phyloP scores from a whole-genome alignment of 2,797 vertebrate genomes.

The Gymnodraco acuticeps region DNA sequence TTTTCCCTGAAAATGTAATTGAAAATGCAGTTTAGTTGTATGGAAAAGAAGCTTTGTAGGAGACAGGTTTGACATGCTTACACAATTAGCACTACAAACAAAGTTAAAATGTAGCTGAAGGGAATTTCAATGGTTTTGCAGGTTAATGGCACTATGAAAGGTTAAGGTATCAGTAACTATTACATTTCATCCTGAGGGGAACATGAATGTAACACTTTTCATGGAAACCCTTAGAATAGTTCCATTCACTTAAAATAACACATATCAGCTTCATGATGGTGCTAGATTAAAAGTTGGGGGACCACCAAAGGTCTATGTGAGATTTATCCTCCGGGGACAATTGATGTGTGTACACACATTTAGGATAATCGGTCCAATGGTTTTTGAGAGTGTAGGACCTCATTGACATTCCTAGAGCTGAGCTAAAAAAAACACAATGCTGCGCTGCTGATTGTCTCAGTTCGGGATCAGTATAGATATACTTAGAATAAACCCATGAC shows the following conservation, averaged over 20 bases:
- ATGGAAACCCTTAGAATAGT: neutral
- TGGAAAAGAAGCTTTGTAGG: too few species aligned
- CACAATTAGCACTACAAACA: neutral
- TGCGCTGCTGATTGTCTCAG: slow-evolving; percentile 1
- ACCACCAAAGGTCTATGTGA: neutral
- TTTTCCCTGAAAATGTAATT: too few species aligned
- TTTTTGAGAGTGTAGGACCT: neutral
- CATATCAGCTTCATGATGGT: neutral
- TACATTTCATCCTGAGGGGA: neutral
- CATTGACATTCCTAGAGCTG: neutral
- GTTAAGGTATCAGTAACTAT: neutral
- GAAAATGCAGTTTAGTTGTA: too few species aligned
- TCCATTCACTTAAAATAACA: neutral
- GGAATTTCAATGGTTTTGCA: neutral
- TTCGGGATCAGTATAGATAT: slow-evolving; percentile 11
- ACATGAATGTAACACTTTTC: neutral
- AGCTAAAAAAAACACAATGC: neutral
- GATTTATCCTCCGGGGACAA: neutral
- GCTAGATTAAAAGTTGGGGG: neutral
- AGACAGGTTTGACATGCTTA: neutral
- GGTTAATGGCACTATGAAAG: neutral
- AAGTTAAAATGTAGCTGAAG: neutral
- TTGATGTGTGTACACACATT: neutral
- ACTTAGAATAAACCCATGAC: slow-evolving; percentile 4
- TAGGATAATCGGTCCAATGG: neutral